Evolutionary conservation across 2,888 invertebrate genomes (phyloP).

Genomic region (Cybosia mesomella): DNA sequence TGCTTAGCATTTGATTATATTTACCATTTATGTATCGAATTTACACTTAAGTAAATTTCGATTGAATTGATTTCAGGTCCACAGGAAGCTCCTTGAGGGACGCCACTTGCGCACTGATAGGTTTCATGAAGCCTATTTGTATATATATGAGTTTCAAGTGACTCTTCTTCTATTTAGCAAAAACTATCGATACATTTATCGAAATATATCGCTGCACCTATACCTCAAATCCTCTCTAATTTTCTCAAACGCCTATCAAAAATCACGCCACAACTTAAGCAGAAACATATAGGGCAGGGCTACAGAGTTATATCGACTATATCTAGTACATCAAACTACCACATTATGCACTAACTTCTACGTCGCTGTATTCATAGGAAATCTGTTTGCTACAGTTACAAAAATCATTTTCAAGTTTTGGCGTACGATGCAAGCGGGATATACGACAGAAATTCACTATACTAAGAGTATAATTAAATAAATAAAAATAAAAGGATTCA

Average conservation of each 20-base stretch:
- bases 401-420: constrained; percentile 47
- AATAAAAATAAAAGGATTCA: not conserved
- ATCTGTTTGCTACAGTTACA: constrained; percentile 57
- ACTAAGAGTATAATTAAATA: constrained; percentile 1
- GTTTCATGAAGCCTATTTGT: not conserved
- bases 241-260: constrained; percentile 16
- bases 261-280: constrained; percentile 47
- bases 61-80: not conserved
- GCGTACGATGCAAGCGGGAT: constrained; percentile 18
- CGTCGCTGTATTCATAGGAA: constrained; percentile 71
- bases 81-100: not conserved
- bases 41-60: not conserved
- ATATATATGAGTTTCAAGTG: not conserved
- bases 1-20: constrained; percentile 6
- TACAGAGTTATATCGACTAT: constrained; percentile 41
- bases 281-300: constrained; percentile 49
- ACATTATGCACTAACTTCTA: constrained; percentile 64
- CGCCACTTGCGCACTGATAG: not conserved
- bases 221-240: not conserved
- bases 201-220: not conserved
- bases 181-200: not conserved
- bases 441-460: constrained; percentile 10
- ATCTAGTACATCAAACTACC: constrained; percentile 49
- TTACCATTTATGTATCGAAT: not conserved
- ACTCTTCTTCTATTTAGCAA: not conserved